Evolutionary conservation across 2,797 vertebrate genomes (phyloP), one percentile per base, ranked within the genome.

Genomic region (Sebastes taczanowskii): DNA sequence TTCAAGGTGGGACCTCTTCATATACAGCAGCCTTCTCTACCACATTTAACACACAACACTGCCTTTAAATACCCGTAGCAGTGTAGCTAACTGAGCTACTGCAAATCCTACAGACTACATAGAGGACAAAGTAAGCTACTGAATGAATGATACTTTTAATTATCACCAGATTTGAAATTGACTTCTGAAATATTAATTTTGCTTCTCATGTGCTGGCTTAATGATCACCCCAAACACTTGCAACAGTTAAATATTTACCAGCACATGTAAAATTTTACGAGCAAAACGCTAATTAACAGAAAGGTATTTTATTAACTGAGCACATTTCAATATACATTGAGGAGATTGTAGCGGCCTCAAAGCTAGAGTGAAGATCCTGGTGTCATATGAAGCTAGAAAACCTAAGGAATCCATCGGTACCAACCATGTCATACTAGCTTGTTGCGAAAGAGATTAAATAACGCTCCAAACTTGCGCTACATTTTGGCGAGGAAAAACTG

Each of bases 111-210:
- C 16, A 61, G 5, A 4, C 56, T 27, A 62, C n/a, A 70, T 27
- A 58, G 42, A 72, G 34, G 55, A 71, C 58, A 80, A 67, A 68
- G 69, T 64, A 65, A 74, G n/a, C 46, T n/a, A 58, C n/a, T 42
- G 55, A 71, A 58, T 61, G 52, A 78, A 69, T 67, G 14, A 55
- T 76, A 46, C 8, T 85, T 86, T 82, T 83, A 25, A 42, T 65
- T 35, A 86, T 85, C 86, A 61, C 23, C 42, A 63, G 23, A 64
- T 78, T 81, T 76, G 73, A 82, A 86, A 86, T 52, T 65, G 68
- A 74, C 76, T 77, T 77, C 42, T 87, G 65, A 83, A 90, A 82
- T 69, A 80, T 83, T 77, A 52, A 86, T 82, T 71, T 49, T 62
- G 53, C 42, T 85, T 77, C 74, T 68, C 30, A 32, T 81, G 64